These are phyloP conservation scores for Spermophilus dauricus DNA, from an alignment of 2,113 vertebrate genomes.

Conservation along the genomic window DNA sequence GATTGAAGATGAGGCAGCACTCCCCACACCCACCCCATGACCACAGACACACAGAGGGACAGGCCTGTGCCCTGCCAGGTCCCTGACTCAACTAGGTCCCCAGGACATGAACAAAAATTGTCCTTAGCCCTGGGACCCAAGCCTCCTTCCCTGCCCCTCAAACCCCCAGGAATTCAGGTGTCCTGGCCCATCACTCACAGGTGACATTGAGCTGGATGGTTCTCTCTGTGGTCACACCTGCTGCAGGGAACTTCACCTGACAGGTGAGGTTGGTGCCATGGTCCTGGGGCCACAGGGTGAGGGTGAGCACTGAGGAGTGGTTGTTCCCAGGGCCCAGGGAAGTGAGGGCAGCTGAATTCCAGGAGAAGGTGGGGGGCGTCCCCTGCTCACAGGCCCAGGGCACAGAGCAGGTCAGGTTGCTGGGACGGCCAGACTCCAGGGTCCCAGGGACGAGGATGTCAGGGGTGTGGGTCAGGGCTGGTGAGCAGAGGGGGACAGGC, in stretches of 20 bases:
- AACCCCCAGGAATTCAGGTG: fast-evolving
- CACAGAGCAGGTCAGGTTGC: not conserved
- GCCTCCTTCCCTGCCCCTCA: not conserved
- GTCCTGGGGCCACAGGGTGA: not conserved
- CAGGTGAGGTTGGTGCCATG: constrained; percentile 44
- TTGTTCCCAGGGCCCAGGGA: fast-evolving
- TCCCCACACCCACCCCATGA: not conserved
- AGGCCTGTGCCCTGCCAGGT: too few relatives aligned
- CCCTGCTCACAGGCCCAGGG: not conserved
- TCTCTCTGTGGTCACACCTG: not conserved
- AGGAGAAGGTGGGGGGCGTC: too few relatives aligned
- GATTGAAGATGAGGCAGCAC: too few relatives aligned
- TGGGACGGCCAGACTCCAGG: too few relatives aligned
- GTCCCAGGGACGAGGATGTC: too few relatives aligned
- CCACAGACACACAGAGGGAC: not conserved
- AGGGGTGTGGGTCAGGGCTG: too few relatives aligned
- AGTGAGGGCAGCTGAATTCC: too few relatives aligned
- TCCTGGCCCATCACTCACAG: not conserved
- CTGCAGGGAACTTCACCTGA: not conserved
- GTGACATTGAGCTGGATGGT: not conserved
- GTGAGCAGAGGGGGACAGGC: too few relatives aligned
- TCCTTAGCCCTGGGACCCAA: too few relatives aligned
- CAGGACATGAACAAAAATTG: not conserved
- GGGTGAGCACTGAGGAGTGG: not conserved
- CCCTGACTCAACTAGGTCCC: too few relatives aligned